phyloP scores from a whole-genome alignment of 1,140 invertebrate species.

The Calephelis virginiensis region DNA sequence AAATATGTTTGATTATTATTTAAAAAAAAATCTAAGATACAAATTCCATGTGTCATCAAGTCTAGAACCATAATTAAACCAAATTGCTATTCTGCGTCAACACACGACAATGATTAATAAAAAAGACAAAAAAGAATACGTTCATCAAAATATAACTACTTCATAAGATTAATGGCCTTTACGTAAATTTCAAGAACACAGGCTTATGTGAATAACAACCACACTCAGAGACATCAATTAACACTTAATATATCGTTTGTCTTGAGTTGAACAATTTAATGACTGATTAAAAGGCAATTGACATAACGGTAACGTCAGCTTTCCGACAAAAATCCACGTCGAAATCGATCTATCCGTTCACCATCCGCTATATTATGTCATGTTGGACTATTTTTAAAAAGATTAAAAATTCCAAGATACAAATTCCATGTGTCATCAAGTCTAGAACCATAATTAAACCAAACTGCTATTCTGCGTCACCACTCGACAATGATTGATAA shows the following conservation, averaged over 20 bases:
- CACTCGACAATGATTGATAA: conserved; percentile 11
- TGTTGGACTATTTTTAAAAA: background rate
- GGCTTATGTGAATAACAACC: too few species aligned
- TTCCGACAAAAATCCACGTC: too few species aligned
- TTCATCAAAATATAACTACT: conserved; percentile 12
- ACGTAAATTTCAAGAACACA: conserved; percentile 6
- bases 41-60: conserved; percentile 8
- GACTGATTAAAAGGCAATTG: too few species aligned
- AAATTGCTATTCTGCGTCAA: background rate
- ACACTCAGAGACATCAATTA: too few species aligned
- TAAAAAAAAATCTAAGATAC: background rate
- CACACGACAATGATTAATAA: conserved; percentile 11
- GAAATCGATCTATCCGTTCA: too few species aligned
- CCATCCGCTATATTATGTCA: too few species aligned
- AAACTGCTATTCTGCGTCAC: background rate
- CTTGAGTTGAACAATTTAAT: too few species aligned
- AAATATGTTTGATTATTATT: too few species aligned
- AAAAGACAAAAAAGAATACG: background rate
- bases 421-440: conserved; percentile 8
- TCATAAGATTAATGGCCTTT: conserved; percentile 7
- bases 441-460: background rate
- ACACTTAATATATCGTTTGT: too few species aligned
- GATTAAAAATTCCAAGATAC: background rate
- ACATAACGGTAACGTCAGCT: too few species aligned
- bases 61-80: background rate